phyloP scores from a whole-genome alignment of 2,888 invertebrate species.

The Suillia variegata region DNA sequence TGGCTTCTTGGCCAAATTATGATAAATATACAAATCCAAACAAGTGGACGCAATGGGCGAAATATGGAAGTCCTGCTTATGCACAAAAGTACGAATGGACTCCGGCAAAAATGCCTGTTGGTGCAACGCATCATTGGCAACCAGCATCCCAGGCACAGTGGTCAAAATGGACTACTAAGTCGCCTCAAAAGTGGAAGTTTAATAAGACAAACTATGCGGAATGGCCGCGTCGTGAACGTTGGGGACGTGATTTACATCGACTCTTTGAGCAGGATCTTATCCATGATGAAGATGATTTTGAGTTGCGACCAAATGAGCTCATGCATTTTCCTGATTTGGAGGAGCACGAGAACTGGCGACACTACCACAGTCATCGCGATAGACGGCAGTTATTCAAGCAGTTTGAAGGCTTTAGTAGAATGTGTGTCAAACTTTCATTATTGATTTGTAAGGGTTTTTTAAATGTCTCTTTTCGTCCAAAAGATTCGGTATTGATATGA shows the following conservation, averaged over 20 bases:
- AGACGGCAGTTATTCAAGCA: constrained; percentile 52
- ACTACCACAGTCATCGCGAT: constrained; percentile 51
- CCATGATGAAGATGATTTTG: not conserved
- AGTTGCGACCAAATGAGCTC: no score
- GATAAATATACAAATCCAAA: constrained; percentile 29
- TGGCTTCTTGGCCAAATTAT: no score
- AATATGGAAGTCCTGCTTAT: constrained; percentile 34
- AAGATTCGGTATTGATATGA: constrained; percentile 51
- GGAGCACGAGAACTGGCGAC: constrained; percentile 35
- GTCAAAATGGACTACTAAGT: constrained; percentile 43
- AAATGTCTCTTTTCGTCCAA: not conserved
- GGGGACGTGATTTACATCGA: constrained; percentile 28
- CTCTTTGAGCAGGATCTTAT: not conserved
- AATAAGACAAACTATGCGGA: not conserved
- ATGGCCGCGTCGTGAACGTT: constrained; percentile 27
- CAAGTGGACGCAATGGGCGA: constrained; percentile 42
- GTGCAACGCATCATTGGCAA: constrained; percentile 9
- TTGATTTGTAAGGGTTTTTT: not conserved
- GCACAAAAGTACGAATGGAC: constrained; percentile 41
- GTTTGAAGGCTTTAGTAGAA: constrained; percentile 44
- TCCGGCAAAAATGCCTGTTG: constrained; percentile 22
- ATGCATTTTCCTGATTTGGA: constrained; percentile 40
- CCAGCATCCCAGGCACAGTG: constrained; percentile 30
- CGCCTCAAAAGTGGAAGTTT: constrained; percentile 24
- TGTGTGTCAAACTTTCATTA: constrained; percentile 38